Conservation (phyloP, 2,888 invertebrate species). For the Azorinus chamasolen region DNA sequence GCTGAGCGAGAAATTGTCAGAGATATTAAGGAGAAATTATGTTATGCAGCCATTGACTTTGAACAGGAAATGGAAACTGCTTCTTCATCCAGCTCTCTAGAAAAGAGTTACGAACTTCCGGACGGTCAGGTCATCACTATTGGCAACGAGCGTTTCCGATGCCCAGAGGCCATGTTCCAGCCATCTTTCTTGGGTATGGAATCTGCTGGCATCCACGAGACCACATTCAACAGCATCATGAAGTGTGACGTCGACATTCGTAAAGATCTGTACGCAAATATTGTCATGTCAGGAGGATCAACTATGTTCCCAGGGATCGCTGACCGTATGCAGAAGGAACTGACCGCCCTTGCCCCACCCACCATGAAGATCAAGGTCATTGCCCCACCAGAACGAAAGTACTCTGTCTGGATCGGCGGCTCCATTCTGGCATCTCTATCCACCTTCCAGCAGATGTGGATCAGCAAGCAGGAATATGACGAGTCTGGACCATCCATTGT, state of each 20-base stretch:
- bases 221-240: slow-evolving; percentile 57
- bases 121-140: slow-evolving; percentile 84
- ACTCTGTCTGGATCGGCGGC: slow-evolving; percentile 99
- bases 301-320: slow-evolving; percentile 88
- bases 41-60: slow-evolving; percentile 70
- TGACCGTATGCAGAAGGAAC: slow-evolving; percentile 71
- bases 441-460: slow-evolving; percentile 82
- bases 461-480: slow-evolving; percentile 78
- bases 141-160: slow-evolving; percentile 83
- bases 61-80: slow-evolving; percentile 76
- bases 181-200: slow-evolving; percentile 82
- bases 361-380: slow-evolving; percentile 91
- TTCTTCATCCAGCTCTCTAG: slow-evolving; percentile 70
- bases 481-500: slow-evolving; percentile 87
- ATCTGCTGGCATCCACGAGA: slow-evolving; percentile 47
- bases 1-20: slow-evolving; percentile 65
- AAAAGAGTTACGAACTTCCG: slow-evolving; percentile 84
- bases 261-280: slow-evolving; percentile 80
- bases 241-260: slow-evolving; percentile 77
- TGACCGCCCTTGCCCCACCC: slow-evolving; percentile 90
- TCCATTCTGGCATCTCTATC: slow-evolving; percentile 95
- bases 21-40: slow-evolving; percentile 70
- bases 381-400: slow-evolving; percentile 98
- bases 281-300: slow-evolving; percentile 96
- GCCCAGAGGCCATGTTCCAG: slow-evolving; percentile 82